Base-by-base conservation (phyloP, 2,888 invertebrate species). In the Plebejus argus region DNA sequence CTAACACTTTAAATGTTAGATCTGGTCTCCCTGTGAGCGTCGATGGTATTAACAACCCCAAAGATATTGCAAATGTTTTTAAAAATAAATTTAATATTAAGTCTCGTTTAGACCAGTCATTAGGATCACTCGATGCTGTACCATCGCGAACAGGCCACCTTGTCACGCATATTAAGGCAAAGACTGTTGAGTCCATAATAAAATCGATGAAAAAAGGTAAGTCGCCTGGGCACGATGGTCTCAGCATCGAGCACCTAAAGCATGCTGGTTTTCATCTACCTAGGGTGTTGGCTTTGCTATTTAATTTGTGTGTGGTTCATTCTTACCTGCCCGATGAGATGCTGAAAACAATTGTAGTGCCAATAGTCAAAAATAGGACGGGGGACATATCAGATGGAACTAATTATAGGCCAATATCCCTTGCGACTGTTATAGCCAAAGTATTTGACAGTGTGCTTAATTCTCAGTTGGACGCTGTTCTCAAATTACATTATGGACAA, bases 291-390 rank as follows among this genome's bases (percentile, higher is more conserved):
- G 33, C 28, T 10, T 33, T 70, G 7, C 35, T 70, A 70, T 35
- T 70, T 10, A 70, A 70, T 18, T 10, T 61, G 23, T 61, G 23
- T 61, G 7, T 23, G 12, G 58, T 20, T 7, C 58, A 58, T 58
- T 7, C 53, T 15, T 58, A 58, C 20, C 3, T 58, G 8, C 58
- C 20, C 0, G 7, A n/a, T 6, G 20, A 56, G 5, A 15, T 58
- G n/a, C 6, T 58, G 58, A 58, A 58, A 20, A 58, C 61, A 79
- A 8, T 80, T 15, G 79, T 79, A 12, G 76, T 79, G 20, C 81
- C 79, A 20, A 77, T 81, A n/a, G 78, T 76, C 0, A 80, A 81
- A 61, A 78, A 79, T 45, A 78, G n/a, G 12, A 45, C 20, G 8
- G 20, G 71, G 12, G 39, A 71, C n/a, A 35, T 45, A 10, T 35